Evolutionary conservation across 2,797 vertebrate genomes (phyloP).

Genomic region (Neostethus bicornis): DNA sequence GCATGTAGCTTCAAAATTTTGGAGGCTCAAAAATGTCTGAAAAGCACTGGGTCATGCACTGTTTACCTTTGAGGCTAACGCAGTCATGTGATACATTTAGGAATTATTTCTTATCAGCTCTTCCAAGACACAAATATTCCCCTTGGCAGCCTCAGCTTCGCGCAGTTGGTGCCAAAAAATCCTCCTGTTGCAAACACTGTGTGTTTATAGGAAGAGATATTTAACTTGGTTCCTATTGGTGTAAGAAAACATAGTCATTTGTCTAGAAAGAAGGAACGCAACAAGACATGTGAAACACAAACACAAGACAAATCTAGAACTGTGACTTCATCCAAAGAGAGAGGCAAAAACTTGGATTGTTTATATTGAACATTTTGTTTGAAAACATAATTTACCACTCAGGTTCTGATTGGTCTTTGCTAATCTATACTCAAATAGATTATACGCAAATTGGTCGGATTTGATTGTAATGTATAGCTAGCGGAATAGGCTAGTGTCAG

Average conservation of each 20-base stretch:
- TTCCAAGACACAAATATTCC: slow-evolving; percentile 7
- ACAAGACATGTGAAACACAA: background rate
- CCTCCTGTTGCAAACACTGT: slow-evolving; percentile 10
- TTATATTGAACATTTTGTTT: background rate
- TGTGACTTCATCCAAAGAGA: too few species aligned
- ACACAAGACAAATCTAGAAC: too few species aligned
- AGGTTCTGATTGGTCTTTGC: slow-evolving; percentile 2
- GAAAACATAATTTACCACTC: background rate
- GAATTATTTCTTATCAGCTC: background rate
- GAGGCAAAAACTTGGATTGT: background rate
- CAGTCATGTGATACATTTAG: too few species aligned
- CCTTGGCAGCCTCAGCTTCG: slow-evolving; percentile 1
- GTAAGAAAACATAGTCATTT: background rate
- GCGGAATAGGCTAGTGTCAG: too few species aligned
- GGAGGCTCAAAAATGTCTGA: background rate
- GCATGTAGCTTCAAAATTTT: background rate
- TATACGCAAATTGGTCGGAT: too few species aligned
- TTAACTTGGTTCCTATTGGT: slow-evolving; percentile 4
- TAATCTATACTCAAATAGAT: too few species aligned
- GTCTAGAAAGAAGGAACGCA: background rate
- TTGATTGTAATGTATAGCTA: too few species aligned
- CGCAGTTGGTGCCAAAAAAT: background rate
- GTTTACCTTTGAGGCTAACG: too few species aligned
- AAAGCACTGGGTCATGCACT: too few species aligned
- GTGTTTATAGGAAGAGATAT: background rate